Evolutionary conservation across 2,113 vertebrate genomes (phyloP).

Genomic region (Chascanopsetta lugubris): DNA sequence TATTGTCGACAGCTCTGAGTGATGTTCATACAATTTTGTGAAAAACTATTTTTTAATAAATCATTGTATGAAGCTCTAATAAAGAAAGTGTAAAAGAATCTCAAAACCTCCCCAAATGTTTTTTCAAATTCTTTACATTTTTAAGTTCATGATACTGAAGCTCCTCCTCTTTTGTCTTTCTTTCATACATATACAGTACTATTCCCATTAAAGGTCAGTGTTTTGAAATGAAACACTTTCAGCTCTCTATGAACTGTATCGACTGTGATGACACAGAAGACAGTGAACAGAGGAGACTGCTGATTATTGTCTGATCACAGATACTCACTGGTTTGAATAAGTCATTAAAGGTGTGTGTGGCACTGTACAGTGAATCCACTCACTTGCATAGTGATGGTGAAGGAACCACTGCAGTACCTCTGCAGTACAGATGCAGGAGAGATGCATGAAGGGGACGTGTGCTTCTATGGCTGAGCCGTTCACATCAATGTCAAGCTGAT

Average conservation of each 20-base stretch:
- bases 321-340: neutral
- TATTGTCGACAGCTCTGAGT: too few relatives aligned
- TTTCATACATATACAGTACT: neutral
- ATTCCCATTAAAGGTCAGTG: neutral
- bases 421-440: slow-evolving; percentile 42
- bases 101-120: too few relatives aligned
- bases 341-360: neutral
- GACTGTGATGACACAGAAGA: slow-evolving; percentile 9
- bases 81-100: too few relatives aligned
- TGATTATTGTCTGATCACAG: neutral
- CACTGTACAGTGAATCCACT: slow-evolving; percentile 11
- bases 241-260: slow-evolving; percentile 6
- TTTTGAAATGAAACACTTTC: slow-evolving; percentile 40
- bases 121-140: too few relatives aligned
- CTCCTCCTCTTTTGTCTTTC: neutral
- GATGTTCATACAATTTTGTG: too few relatives aligned
- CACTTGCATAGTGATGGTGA: slow-evolving; percentile 21
- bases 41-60: too few relatives aligned
- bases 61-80: too few relatives aligned
- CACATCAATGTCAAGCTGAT: slow-evolving; percentile 12
- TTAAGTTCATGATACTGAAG: neutral
- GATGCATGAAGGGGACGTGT: slow-evolving; percentile 14
- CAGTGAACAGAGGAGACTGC: neutral
- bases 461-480: slow-evolving; percentile 3
- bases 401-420: slow-evolving; percentile 54